Base-by-base conservation (phyloP, 2,888 invertebrate genomes). In the Tillus elongatus region DNA sequence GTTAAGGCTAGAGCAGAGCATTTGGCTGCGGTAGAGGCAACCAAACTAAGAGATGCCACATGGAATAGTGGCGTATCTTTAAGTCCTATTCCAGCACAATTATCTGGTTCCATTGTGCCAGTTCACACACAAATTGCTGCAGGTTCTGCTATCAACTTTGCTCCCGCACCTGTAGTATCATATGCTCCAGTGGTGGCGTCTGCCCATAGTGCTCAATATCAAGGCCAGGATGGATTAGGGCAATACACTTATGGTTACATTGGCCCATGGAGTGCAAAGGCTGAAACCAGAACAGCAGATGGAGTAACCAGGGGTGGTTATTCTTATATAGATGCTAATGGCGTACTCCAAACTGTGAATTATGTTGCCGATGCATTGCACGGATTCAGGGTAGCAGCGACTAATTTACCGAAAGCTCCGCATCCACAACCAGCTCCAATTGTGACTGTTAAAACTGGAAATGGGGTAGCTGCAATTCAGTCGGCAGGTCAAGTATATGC, bases 261-360 rank as follows among this genome's bases (percentile, higher is more conserved):
- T 9, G 76, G 75, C 45, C 77, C 77, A 37, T 71, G 74, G 33
- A 75, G 77, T 47, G 69, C 78, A 44, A 79, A 79, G 56, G 68
- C 72, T 14, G 81, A 81, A 60, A 66, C 72, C 1, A 71, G 73
- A 40, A 65, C 71, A 3, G 64, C 72, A 38, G 75, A 77, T 52
- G 79, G 79, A 9, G 70, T 74, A 10, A 76, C 75, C 3, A 69
- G 72, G 40, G 79, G 79, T 32, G 75, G 74, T 29, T 82, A 81
- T 56, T 77, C 78, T 26, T 82, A 80, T 56, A 71, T 81, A 37
- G 81, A 82, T 56, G 76, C 75, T 10, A 70, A 77, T 53, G 79
- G 79, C 2, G 64, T 74, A 37, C 58, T 77, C 6, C 79, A 79
- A 57, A 74, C 74, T 19, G 77, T 79, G 13, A 71, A 74, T 40